Evolutionary conservation across 2,888 invertebrate genomes (phyloP).

Genomic region (Volucella zonaria): DNA sequence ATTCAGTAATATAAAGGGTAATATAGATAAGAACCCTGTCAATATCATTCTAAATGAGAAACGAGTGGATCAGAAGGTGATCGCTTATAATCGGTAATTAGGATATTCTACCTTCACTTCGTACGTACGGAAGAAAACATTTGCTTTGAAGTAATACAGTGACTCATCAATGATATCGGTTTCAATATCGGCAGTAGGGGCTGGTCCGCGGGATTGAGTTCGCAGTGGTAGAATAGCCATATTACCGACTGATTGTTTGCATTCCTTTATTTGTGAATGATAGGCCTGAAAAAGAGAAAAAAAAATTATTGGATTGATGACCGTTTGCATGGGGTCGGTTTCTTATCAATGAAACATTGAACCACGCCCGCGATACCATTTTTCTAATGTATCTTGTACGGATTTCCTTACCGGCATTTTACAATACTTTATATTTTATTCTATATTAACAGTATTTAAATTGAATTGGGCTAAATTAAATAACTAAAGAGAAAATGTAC

Average conservation of each 20-base stretch:
- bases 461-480: background rate
- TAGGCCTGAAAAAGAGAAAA: slow-evolving; percentile 88
- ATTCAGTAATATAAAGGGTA: slow-evolving; percentile 98
- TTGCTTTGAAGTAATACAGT: slow-evolving; percentile 98
- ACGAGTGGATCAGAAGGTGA: background rate
- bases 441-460: background rate
- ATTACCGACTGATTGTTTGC: slow-evolving; percentile 91
- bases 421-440: slow-evolving; percentile 14
- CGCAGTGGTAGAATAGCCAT: slow-evolving; percentile 95
- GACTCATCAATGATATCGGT: slow-evolving; percentile 98
- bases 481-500: background rate
- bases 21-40: slow-evolving; percentile 98
- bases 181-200: slow-evolving; percentile 88
- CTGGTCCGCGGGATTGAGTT: slow-evolving; percentile 96
- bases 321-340: background rate
- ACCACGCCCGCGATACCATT: slow-evolving; percentile 45
- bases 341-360: slow-evolving; percentile 40
- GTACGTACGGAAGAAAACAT: slow-evolving; percentile 99
- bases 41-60: slow-evolving; percentile 91
- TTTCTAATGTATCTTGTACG: too few relatives aligned
- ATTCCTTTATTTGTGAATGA: slow-evolving; percentile 93
- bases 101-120: slow-evolving; percentile 92
- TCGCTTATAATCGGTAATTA: background rate
- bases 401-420: slow-evolving; percentile 47
- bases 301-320: background rate